phyloP scores from a whole-genome alignment of 2,888 invertebrate genomes.

The Amiota communis region DNA sequence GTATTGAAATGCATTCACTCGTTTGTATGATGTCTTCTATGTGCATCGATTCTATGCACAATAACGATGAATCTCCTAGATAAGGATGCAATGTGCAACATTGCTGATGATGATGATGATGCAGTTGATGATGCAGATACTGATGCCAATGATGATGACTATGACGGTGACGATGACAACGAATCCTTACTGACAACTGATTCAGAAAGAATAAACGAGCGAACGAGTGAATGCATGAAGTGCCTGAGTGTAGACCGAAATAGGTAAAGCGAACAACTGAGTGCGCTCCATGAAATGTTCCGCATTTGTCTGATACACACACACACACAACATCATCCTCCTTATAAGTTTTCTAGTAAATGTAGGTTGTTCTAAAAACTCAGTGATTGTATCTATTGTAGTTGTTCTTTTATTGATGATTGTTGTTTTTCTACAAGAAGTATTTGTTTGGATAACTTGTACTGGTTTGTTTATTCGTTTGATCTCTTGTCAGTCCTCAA shows the following conservation, averaged over 20 bases:
- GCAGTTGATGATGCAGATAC: background rate
- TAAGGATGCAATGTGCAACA: conserved; percentile 23
- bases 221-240: background rate
- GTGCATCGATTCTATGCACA: conserved; percentile 16
- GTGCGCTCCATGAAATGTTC: background rate
- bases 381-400: background rate
- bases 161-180: conserved; percentile 14
- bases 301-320: background rate
- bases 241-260: background rate
- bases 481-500: background rate
- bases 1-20: background rate
- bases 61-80: conserved; percentile 22
- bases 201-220: background rate
- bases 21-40: background rate
- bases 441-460: conserved; percentile 15
- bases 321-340: no score
- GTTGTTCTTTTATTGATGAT: background rate
- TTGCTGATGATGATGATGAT: conserved; percentile 1
- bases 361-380: no score
- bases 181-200: conserved; percentile 7
- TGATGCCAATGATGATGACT: background rate
- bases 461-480: background rate
- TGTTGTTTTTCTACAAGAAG: conserved; percentile 8
- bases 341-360: no score
- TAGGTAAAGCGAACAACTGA: background rate